A percentile compares a stretch with the other conserved stretches of the same genome.
phyloP scores from a whole-genome alignment of 2,113 vertebrate genomes.

The Prunella himalayana region DNA sequence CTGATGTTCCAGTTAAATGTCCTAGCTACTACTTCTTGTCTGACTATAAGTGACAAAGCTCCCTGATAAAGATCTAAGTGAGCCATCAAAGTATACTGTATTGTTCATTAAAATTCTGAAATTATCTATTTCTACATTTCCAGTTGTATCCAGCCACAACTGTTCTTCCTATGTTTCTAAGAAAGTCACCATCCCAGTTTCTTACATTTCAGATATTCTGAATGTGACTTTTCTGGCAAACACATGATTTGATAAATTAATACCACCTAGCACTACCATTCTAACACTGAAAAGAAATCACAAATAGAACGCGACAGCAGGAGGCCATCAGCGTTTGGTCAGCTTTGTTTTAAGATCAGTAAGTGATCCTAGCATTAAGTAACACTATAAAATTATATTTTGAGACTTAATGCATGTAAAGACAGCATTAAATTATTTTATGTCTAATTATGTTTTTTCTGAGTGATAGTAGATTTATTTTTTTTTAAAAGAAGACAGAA shows the following conservation, averaged over 20 bases:
- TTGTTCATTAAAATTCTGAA: background rate
- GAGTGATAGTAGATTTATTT: background rate
- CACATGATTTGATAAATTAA: background rate
- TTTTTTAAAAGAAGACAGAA: background rate
- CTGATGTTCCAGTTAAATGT: background rate
- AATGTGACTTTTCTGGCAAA: background rate
- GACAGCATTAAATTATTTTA: background rate
- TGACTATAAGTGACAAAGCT: background rate
- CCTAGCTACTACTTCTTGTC: background rate
- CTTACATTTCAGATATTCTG: background rate
- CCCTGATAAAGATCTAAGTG: background rate
- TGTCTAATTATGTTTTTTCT: background rate
- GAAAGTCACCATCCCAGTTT: background rate
- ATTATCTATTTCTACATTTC: background rate
- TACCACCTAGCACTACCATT: background rate
- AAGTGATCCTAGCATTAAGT: background rate
- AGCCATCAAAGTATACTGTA: background rate
- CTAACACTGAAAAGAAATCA: background rate
- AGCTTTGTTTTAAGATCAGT: background rate
- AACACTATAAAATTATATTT: background rate
- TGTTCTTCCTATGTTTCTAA: background rate
- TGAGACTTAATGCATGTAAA: background rate
- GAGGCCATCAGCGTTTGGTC: background rate
- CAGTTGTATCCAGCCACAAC: background rate
- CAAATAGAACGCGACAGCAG: background rate